A percentile compares a stretch with the other conserved stretches of the same genome.
phyloP scores from a whole-genome alignment of 2,888 invertebrate species.

The Pachycephus smyrnensis region DNA sequence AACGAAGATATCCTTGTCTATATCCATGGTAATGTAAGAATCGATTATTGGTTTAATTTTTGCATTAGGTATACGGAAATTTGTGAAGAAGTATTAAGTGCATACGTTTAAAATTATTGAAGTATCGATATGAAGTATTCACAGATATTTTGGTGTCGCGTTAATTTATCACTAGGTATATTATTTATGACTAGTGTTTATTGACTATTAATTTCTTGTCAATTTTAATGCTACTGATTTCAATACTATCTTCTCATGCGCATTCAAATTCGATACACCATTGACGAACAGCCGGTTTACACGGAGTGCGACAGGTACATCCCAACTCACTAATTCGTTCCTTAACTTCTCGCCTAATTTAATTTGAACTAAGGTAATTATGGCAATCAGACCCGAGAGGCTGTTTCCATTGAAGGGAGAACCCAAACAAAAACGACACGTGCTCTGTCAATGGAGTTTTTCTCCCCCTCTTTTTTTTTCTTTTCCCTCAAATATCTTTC shows the following conservation, averaged over 20 bases:
- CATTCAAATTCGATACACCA: not conserved
- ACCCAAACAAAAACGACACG: constrained; percentile 42
- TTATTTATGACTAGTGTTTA: not conserved
- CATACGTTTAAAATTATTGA: not conserved
- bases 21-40: not conserved
- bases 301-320: not conserved
- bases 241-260: not conserved
- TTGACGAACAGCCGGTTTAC: not conserved
- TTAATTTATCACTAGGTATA: not conserved
- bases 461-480: not conserved
- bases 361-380: constrained; percentile 55
- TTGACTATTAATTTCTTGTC: not conserved
- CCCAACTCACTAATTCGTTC: constrained; percentile 53
- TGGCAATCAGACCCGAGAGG: constrained; percentile 55
- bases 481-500: not conserved
- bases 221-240: not conserved
- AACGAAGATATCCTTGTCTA: not conserved
- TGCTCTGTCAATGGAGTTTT: constrained; percentile 28
- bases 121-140: not conserved
- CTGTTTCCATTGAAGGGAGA: constrained; percentile 39
- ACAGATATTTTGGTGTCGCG: not conserved
- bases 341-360: constrained; percentile 54
- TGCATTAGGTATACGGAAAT: not conserved
- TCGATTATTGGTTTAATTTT: not conserved
- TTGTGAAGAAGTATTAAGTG: not conserved